A percentile compares a stretch with the other conserved stretches of the same genome.
These are phyloP conservation scores for Pelmatolapia mariae DNA, from an alignment of 2,113 vertebrate species.

Conservation along the genomic window DNA sequence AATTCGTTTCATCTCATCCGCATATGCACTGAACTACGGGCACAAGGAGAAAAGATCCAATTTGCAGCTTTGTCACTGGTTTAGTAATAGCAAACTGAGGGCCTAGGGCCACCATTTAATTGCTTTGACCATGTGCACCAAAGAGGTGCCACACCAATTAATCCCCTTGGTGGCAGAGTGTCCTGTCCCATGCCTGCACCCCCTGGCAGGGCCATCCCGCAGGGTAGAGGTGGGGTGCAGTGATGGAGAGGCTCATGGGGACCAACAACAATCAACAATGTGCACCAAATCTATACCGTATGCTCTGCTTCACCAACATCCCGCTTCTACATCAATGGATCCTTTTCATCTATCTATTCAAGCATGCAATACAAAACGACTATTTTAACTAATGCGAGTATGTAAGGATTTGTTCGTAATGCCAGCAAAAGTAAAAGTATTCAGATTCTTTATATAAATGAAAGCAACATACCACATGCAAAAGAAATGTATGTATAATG, in stretches of 20 bases:
- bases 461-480: neutral
- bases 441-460: neutral
- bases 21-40: neutral
- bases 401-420: neutral
- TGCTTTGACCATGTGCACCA: slow-evolving; percentile 60
- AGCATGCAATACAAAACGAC: neutral
- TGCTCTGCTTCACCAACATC: neutral
- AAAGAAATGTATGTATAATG: neutral
- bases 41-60: slow-evolving; percentile 21
- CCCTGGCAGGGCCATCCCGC: slow-evolving; percentile 35
- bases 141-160: slow-evolving; percentile 71
- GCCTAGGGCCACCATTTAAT: slow-evolving; percentile 71
- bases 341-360: slow-evolving; percentile 25
- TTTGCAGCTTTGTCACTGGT: slow-evolving; percentile 52
- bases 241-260: slow-evolving; percentile 21
- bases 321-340: slow-evolving; percentile 18
- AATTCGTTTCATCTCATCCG: slow-evolving; percentile 17
- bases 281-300: slow-evolving; percentile 35
- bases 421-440: neutral
- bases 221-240: slow-evolving; percentile 28
- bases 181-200: slow-evolving; percentile 40
- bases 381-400: neutral
- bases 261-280: slow-evolving; percentile 19
- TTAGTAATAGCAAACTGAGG: slow-evolving; percentile 49
- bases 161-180: slow-evolving; percentile 39